Evolutionary conservation across 2,888 invertebrate genomes (phyloP), one percentile per base, ranked within the genome.

Genomic region (Deilephila elpenor): DNA sequence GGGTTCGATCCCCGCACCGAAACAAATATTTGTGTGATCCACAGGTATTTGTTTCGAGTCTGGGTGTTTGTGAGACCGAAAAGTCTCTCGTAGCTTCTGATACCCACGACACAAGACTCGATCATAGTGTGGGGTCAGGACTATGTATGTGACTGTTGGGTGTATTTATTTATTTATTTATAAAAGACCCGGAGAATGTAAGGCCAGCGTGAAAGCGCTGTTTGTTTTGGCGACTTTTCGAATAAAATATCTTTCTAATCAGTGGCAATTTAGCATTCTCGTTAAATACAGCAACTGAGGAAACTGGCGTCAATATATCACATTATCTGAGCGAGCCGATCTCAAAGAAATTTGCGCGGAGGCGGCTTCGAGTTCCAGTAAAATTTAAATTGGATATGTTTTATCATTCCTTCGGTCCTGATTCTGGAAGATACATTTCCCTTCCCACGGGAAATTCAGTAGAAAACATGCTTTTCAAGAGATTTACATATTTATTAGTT

Each of bases 361-460:
- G 20, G 25, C 62, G 19, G 62, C 64, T 67, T 67, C 44, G 44
- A 17, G 64, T 4, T 67, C 25, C 11, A 34, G 44, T 44, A 14
- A 64, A 64, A 37, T 67, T 67, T 67, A 67, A 67, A 67, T 67
- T 67, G 64, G 64, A 67, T 67, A 67, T 44, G 64, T 25, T 67
- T 44, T 67, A 51, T 67, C 44, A 67, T 67, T 25, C 25, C 20
- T 67, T 51, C 20, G 64, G 44, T 67, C 44, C 20, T 44, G 44
- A 67, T 44, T 67, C 44, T 44, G 11, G 14, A 67, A 67, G 44
- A 44, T 67, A 44, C 20, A 44, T 25, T 14, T 44, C 20, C 4
- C 14, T 67, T 11, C 34, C 20, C 34, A 37, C 20, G 64, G n/a
- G 34, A 64, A 64, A 64, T 64, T 62, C n/a, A 14, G 19, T 29